phyloP scores from a whole-genome alignment of 2,888 invertebrate genomes.

The Alloplasta piceator region DNA sequence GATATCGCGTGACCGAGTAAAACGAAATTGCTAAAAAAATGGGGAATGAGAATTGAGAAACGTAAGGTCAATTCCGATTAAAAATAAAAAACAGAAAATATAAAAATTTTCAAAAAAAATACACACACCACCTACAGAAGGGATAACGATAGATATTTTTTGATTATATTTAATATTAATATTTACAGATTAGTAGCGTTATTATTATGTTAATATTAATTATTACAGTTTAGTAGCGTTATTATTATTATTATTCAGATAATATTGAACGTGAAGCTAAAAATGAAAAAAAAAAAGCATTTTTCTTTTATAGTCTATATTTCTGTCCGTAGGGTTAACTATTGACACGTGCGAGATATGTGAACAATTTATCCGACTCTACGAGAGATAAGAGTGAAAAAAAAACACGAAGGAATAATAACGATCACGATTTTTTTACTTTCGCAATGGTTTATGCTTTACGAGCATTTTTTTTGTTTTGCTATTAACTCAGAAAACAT shows the following conservation, averaged over 20 bases:
- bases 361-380: conserved; percentile 59
- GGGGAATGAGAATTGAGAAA: conserved; percentile 17
- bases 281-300: conserved; percentile 69
- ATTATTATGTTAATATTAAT: conserved; percentile 71
- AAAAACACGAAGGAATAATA: conserved; percentile 6
- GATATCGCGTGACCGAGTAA: conserved; percentile 22
- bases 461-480: conserved; percentile 1
- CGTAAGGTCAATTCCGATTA: conserved; percentile 16
- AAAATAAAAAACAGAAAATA: conserved; percentile 44
- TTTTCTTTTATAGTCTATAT: conserved; percentile 73
- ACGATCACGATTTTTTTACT: conserved; percentile 1
- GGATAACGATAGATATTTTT: conserved; percentile 80
- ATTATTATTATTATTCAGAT: conserved; percentile 72
- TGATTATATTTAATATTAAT: conserved; percentile 81
- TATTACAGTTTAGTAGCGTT: conserved; percentile 37
- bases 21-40: conserved; percentile 5
- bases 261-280: conserved; percentile 74
- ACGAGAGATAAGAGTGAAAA: conserved; percentile 11
- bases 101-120: conserved; percentile 59
- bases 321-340: conserved; percentile 71
- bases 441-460: not conserved
- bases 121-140: conserved; percentile 67
- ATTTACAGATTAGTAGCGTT: conserved; percentile 80
- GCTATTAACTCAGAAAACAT: conserved; percentile 1
- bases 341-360: conserved; percentile 59